These are phyloP conservation scores for Phania funesta DNA, from an alignment of 2,888 invertebrate genomes.

Conservation along the genomic window DNA sequence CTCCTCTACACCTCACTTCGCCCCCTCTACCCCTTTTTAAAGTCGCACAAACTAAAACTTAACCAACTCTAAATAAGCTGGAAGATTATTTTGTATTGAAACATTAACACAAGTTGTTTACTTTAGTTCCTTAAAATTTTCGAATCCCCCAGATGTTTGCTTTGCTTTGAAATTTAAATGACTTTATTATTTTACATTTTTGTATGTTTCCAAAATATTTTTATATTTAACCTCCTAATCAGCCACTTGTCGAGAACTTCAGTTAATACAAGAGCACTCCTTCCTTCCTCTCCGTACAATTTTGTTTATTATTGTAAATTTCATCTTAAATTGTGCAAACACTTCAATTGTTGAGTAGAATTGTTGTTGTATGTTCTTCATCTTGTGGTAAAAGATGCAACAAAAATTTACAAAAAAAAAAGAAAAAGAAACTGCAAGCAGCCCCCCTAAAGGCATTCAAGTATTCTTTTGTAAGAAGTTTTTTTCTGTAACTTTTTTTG, in stretches of 20 bases:
- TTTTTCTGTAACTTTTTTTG: conserved; percentile 5
- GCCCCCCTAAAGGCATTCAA: conserved; percentile 34
- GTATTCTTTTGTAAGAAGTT: conserved; percentile 48
- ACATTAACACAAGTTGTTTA: too few species aligned
- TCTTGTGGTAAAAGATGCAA: background rate
- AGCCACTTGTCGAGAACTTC: conserved; percentile 36
- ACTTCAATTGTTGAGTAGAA: conserved; percentile 57
- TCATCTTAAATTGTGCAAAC: conserved; percentile 61
- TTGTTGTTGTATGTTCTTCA: conserved; percentile 16
- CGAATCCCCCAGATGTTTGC: background rate
- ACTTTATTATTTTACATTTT: background rate
- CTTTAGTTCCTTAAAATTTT: too few species aligned
- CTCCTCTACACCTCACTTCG: too few species aligned
- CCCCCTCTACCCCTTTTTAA: too few species aligned
- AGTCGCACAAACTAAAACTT: too few species aligned
- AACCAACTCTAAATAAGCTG: too few species aligned
- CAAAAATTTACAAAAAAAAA: background rate
- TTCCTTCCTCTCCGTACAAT: background rate
- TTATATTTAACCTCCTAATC: conserved; percentile 28
- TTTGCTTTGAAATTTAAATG: background rate
- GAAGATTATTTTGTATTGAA: too few species aligned
- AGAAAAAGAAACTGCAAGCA: conserved; percentile 25
- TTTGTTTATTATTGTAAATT: conserved; percentile 26
- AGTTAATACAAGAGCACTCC: conserved; percentile 1
- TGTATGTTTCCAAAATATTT: background rate